These are phyloP conservation scores for Apolygus lucorum DNA, from an alignment of 1,140 invertebrate species.

Conservation along the genomic window DNA sequence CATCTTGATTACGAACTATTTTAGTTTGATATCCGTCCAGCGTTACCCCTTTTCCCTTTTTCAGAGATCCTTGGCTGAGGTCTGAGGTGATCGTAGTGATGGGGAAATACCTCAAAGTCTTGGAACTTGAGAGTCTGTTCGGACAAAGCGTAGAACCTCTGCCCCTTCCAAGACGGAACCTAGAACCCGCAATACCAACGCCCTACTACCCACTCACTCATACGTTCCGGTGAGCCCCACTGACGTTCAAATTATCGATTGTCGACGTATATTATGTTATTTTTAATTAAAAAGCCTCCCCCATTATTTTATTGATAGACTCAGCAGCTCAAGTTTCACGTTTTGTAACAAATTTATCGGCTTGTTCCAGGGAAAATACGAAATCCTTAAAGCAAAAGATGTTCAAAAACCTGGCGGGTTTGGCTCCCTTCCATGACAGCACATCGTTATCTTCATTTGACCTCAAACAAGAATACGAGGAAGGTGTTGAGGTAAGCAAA, in stretches of 20 bases:
- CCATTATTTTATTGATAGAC: background rate
- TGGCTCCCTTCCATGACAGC: background rate
- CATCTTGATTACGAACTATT: background rate
- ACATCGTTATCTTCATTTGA: background rate
- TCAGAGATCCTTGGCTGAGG: background rate
- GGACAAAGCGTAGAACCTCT: background rate
- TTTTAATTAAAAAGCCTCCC: background rate
- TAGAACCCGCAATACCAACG: conserved; percentile 1
- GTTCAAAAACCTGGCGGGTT: conserved; percentile 5
- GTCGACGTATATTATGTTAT: too few species aligned
- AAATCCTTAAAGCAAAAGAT: conserved; percentile 14
- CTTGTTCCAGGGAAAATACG: conserved; percentile 11
- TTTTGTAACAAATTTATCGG: background rate
- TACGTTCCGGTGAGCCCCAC: background rate
- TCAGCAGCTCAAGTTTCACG: background rate
- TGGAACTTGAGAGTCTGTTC: background rate
- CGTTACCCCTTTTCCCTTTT: background rate
- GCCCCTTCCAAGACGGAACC: background rate
- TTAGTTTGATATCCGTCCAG: background rate
- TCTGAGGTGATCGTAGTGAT: background rate
- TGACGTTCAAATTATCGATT: too few species aligned
- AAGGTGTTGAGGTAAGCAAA: background rate
- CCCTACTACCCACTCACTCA: conserved; percentile 12
- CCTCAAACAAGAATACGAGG: background rate
- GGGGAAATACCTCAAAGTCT: background rate